These are phyloP conservation scores for Agelaius tricolor DNA, from an alignment of 2,113 vertebrate species.

Conservation along the genomic window DNA sequence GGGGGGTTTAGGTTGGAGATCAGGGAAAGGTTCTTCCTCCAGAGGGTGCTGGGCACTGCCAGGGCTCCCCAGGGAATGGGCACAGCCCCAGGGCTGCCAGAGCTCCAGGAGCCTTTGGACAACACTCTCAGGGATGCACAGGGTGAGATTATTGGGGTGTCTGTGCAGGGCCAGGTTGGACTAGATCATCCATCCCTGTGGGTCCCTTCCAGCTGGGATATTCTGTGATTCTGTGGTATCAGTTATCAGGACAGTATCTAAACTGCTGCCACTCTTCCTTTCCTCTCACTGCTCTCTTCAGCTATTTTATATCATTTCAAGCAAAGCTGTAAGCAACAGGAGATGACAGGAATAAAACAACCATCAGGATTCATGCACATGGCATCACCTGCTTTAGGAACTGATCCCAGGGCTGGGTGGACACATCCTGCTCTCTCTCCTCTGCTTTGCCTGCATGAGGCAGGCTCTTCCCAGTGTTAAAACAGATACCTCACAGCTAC, in stretches of 20 bases:
- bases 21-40: neutral
- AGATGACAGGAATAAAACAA: neutral
- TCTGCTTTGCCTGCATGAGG: neutral
- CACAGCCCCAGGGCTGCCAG: neutral
- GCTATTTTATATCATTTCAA: neutral
- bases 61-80: neutral
- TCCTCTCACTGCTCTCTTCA: neutral
- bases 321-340: neutral
- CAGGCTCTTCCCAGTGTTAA: neutral
- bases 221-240: neutral
- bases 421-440: neutral
- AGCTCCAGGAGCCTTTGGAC: fast-evolving
- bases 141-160: neutral
- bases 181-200: neutral
- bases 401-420: neutral
- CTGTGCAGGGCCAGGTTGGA: neutral
- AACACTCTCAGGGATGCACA: fast-evolving
- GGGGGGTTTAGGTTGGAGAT: fast-evolving
- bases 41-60: neutral
- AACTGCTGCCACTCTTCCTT: neutral
- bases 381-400: neutral
- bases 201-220: neutral
- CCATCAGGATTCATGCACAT: neutral
- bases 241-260: neutral
- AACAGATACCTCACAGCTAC: neutral